phyloP scores from a whole-genome alignment of 1,140 invertebrate genomes.

The Aphis craccivora region DNA sequence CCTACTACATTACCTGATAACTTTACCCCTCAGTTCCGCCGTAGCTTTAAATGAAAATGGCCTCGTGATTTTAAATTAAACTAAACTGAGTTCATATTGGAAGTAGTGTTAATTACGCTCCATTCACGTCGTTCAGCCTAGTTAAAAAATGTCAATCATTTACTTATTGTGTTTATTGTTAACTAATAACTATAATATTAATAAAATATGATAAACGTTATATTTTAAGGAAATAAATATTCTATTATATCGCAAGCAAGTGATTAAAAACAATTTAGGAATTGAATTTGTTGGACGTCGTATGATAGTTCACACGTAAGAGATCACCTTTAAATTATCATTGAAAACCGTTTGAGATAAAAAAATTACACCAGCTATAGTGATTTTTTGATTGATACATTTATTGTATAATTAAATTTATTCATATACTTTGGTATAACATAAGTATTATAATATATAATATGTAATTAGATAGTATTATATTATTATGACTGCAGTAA shows the following conservation, averaged over 20 bases:
- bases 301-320: not conserved
- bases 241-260: not conserved
- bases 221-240: not conserved
- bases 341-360: too few relatives aligned
- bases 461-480: not conserved
- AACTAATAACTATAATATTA: not conserved
- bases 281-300: not conserved
- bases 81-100: too few relatives aligned
- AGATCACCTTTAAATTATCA: not conserved
- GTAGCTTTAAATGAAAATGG: too few relatives aligned
- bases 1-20: too few relatives aligned
- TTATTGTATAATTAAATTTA: not conserved
- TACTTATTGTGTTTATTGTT: not conserved
- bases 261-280: not conserved
- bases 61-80: too few relatives aligned
- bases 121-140: too few relatives aligned
- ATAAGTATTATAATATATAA: not conserved
- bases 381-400: not conserved
- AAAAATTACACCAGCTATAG: not conserved
- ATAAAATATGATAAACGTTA: not conserved
- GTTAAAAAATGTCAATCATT: too few relatives aligned
- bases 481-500: not conserved
- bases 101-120: too few relatives aligned
- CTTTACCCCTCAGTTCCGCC: too few relatives aligned
- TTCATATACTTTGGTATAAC: not conserved